Base-by-base conservation (phyloP, 37 sponge, comb jelly and placozoan genomes). In the Geodia barretti region DNA sequence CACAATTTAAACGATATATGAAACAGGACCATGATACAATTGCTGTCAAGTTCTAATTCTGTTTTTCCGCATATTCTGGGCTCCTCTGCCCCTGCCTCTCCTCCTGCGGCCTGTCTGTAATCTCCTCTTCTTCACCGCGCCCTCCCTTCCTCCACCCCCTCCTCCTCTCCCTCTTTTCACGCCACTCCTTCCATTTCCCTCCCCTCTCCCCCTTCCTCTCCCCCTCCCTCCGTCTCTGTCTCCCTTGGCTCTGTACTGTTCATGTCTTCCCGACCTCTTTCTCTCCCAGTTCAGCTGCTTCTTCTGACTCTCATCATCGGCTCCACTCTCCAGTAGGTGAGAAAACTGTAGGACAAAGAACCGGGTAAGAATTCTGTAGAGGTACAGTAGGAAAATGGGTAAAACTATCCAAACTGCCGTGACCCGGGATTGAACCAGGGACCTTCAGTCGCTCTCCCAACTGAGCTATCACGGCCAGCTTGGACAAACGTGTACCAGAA, bases 291-390 rank as follows among this genome's bases (percentile, higher is more conserved):
- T 2, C 62, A 76, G 62, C 62, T 76, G 63, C 38, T 76, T 76
- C 24, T 20, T 33, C 7, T 37, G 38, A 33, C 24, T 70, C 11
- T 4, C 72, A 14, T 29, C 23, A 19, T 58, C 41, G 1, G 33
- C 76, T 31, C 29, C 23, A 35, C 28, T 70, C n/a, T 86, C 87
- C 65, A 86, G 68, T 5, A 86, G 60, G 37, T 86, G 87, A 70
- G 87, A 60, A 72, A 86, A 86, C 87, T 86, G 64, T 23, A 37
- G 9, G 41, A 25, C 7, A 43, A 2, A 30, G 62, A 4, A n/a
- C n/a, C n/a, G n/a, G n/a, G n/a, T n/a, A n/a, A n/a, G n/a, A n/a
- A n/a, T n/a, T n/a, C n/a, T n/a, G n/a, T n/a, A n/a, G n/a, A n/a
- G n/a, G n/a, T n/a, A n/a, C n/a, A n/a, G n/a, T n/a, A n/a, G n/a